Evolutionary conservation across 1,140 invertebrate genomes (phyloP).

Genomic region (Drosophila tropicalis): DNA sequence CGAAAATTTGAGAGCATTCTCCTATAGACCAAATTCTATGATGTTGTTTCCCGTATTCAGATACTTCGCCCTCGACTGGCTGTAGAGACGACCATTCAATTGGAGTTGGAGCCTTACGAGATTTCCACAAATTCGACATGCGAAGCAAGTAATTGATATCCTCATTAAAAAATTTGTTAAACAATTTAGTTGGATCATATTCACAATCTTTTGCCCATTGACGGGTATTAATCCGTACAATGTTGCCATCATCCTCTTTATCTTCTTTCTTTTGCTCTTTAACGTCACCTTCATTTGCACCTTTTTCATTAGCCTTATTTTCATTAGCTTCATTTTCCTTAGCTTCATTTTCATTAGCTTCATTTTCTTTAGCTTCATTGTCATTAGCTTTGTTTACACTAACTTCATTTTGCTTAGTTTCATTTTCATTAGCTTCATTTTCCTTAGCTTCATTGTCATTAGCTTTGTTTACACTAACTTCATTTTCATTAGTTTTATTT

Average conservation of each 20-base stretch:
- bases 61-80: constrained; percentile 83
- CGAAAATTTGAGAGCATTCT: constrained; percentile 89
- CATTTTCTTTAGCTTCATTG: constrained; percentile 72
- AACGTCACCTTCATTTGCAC: neutral
- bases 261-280: constrained; percentile 89
- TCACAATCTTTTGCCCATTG: constrained; percentile 93
- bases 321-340: constrained; percentile 52
- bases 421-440: constrained; percentile 49
- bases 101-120: constrained; percentile 91
- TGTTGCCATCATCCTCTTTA: constrained; percentile 88
- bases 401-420: constrained; percentile 55
- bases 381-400: constrained; percentile 18
- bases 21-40: constrained; percentile 92
- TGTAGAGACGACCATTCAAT: constrained; percentile 89
- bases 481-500: constrained; percentile 31
- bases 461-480: constrained; percentile 73
- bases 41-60: constrained; percentile 85
- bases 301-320: constrained; percentile 41
- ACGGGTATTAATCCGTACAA: constrained; percentile 93
- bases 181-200: constrained; percentile 93
- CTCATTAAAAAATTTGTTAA: constrained; percentile 95
- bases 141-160: constrained; percentile 97
- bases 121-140: constrained; percentile 98
- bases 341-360: constrained; percentile 88
- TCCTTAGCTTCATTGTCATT: constrained; percentile 89